A percentile compares a stretch with the other conserved stretches of the same genome.
Evolutionary conservation across 1,140 invertebrate genomes (phyloP).

Genomic region (Atta colombica): DNA sequence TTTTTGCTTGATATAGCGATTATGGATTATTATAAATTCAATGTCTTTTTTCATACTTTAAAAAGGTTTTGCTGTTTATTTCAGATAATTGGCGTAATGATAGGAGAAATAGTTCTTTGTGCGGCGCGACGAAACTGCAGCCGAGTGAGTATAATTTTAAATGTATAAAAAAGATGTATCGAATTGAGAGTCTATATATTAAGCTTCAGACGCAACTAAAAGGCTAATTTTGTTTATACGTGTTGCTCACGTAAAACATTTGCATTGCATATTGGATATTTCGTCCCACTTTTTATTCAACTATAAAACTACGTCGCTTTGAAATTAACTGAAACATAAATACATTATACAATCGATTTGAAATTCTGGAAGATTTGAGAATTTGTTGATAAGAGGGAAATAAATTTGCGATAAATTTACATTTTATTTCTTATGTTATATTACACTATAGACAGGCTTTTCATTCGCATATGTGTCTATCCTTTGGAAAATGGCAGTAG

Average conservation of each 20-base stretch:
- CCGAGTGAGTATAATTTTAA: neutral
- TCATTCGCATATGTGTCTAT: conserved; percentile 74
- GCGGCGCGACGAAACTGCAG: neutral
- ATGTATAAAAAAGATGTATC: neutral
- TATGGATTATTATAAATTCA: neutral
- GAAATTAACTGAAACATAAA: neutral
- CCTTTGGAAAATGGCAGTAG: conserved; percentile 84
- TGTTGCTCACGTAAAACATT: neutral
- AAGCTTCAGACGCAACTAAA: neutral
- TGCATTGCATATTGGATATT: neutral
- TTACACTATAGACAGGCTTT: conserved; percentile 81
- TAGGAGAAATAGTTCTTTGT: neutral
- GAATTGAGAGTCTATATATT: neutral
- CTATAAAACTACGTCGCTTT: neutral
- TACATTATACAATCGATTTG: neutral
- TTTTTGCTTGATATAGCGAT: neutral
- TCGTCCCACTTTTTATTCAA: neutral
- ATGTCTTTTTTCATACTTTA: neutral
- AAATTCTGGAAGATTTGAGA: neutral
- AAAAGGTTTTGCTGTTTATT: neutral
- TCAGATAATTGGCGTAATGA: neutral
- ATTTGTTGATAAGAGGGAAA: conserved; percentile 4
- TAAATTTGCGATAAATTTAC: conserved; percentile 75
- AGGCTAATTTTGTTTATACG: neutral
- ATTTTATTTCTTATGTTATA: conserved; percentile 78